Conservation (phyloP, 2,888 invertebrate species). For the Petrolisthes manimaculis region DNA sequence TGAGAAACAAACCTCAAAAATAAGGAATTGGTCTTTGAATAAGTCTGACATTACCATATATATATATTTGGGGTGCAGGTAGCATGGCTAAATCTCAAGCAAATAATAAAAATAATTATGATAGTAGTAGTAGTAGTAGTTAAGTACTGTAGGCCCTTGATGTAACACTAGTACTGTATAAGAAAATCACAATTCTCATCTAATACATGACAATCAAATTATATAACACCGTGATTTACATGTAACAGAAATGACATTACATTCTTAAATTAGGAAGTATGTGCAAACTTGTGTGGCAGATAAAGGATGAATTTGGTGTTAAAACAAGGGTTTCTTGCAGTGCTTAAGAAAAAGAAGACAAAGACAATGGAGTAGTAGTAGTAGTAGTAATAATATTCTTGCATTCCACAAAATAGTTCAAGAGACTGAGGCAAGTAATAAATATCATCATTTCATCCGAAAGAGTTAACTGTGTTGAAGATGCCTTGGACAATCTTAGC, state of each 20-base stretch:
- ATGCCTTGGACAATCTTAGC: slow-evolving; percentile 12
- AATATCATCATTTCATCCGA: background rate
- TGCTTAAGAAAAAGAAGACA: slow-evolving; percentile 45
- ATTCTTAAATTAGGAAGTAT: too few species aligned
- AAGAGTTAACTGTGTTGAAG: slow-evolving; percentile 6
- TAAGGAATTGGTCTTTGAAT: background rate
- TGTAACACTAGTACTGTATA: slow-evolving; percentile 1
- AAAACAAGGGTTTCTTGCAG: slow-evolving; percentile 52
- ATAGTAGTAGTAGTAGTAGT: background rate
- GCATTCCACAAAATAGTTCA: background rate
- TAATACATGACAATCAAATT: too few species aligned
- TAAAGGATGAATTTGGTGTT: background rate
- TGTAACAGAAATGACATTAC: too few species aligned
- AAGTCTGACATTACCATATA: background rate
- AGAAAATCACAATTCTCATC: too few species aligned
- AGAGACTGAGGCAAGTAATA: background rate
- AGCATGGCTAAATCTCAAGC: slow-evolving; percentile 19
- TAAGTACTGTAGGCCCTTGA: background rate
- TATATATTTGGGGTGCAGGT: slow-evolving; percentile 9
- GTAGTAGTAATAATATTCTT: slow-evolving; percentile 23
- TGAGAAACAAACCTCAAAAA: background rate
- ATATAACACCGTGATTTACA: too few species aligned
- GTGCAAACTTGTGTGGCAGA: too few species aligned
- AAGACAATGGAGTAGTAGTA: slow-evolving; percentile 25
- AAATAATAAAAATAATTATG: background rate